Percentiles rank a stretch among this genome's conserved stretches.
Conservation (phyloP, 2,888 invertebrate species). For the Gisinianus flammeolus region DNA sequence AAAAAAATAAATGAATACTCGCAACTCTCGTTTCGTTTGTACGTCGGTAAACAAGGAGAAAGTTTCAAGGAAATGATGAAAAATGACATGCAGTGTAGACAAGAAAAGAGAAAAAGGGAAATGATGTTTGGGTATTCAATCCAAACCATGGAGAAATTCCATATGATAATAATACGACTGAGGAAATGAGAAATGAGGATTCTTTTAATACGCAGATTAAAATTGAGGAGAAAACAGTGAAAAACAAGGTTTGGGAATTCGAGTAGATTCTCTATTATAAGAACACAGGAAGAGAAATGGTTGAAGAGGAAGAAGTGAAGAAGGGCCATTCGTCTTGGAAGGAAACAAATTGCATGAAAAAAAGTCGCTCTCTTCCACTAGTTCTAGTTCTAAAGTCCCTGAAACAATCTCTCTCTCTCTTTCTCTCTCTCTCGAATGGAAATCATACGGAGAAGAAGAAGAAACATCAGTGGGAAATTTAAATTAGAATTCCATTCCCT, state of each 20-base stretch:
- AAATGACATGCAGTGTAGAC: no score
- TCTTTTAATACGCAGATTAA: neutral
- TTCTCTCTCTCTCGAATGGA: no score
- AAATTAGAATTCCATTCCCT: conserved; percentile 1
- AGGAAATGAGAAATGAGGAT: neutral
- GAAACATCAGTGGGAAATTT: neutral
- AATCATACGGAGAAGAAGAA: neutral
- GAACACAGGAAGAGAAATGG: neutral
- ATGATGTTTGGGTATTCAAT: neutral
- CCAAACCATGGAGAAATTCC: neutral
- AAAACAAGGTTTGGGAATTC: neutral
- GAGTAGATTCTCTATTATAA: neutral
- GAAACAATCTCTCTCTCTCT: no score
- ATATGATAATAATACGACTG: neutral
- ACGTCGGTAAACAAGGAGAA: no score
- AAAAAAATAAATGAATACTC: no score
- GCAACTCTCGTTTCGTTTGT: no score
- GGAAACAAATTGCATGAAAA: neutral
- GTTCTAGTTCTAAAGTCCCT: neutral
- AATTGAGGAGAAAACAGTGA: neutral
- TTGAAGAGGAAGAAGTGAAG: neutral
- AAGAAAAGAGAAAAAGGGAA: no score
- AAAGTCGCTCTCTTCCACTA: neutral
- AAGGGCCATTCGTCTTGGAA: neutral
- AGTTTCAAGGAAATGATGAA: no score